Percentiles rank a stretch among this genome's conserved stretches.
Conservation (phyloP, 2,888 invertebrate genomes). For the Yponomeuta malinellus region DNA sequence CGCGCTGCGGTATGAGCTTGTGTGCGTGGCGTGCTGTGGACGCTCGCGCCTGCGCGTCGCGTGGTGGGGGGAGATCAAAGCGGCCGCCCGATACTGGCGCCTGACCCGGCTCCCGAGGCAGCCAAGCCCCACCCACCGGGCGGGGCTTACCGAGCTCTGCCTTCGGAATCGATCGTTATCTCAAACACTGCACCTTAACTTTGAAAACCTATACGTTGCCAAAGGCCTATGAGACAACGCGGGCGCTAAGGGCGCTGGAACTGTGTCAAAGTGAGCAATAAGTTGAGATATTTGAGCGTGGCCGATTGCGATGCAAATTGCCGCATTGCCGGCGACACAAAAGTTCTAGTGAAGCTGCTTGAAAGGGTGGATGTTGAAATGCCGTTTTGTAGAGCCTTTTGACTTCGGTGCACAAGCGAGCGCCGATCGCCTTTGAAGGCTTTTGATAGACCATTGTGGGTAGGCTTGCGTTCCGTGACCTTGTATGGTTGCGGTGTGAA, state of each 20-base stretch:
- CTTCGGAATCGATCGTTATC: constrained; percentile 66
- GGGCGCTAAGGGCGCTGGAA: constrained; percentile 27
- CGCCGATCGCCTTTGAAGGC: constrained; percentile 38
- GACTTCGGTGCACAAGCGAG: constrained; percentile 32
- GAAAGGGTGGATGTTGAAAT: constrained; percentile 67
- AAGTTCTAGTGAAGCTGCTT: constrained; percentile 55
- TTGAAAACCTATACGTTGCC: constrained; percentile 29
- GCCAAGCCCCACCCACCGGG: constrained; percentile 66
- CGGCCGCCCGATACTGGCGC: constrained; percentile 57
- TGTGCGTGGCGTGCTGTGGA: constrained; percentile 61
- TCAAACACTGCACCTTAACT: constrained; percentile 48
- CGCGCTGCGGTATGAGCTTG: constrained; percentile 69
- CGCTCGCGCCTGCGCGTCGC: constrained; percentile 47
- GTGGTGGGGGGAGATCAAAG: constrained; percentile 57
- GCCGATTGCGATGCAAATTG: constrained; percentile 56
- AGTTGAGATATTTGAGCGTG: constrained; percentile 39
- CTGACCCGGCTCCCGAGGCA: constrained; percentile 69
- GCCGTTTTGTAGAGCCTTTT: constrained; percentile 69
- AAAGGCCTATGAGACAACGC: constrained; percentile 35
- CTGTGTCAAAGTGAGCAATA: constrained; percentile 35
- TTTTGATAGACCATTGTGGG: constrained; percentile 30
- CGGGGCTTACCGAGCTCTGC: constrained; percentile 65
- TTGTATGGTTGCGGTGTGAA: background rate
- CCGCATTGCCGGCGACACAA: constrained; percentile 70
- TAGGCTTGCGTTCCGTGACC: background rate